phyloP scores from a whole-genome alignment of 92 coral and sea anemone genomes.

The Micromussa lordhowensis region DNA sequence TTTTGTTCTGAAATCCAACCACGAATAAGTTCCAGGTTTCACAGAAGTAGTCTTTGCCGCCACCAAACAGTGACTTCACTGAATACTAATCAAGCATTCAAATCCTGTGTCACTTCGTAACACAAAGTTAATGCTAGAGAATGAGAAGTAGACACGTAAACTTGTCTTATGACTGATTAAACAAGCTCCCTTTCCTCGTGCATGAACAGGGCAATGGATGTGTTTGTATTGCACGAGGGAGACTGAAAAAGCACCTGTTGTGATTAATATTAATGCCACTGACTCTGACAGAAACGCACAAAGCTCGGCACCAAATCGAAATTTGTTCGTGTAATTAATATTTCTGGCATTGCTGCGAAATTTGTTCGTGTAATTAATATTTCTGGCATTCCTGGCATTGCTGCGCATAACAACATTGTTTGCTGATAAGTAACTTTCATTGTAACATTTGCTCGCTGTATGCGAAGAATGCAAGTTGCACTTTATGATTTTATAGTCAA shows the following conservation, averaged over 20 bases:
- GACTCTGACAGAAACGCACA: too few relatives aligned
- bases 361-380: too few relatives aligned
- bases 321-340: too few relatives aligned
- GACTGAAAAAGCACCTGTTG: neutral
- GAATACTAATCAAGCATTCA: neutral
- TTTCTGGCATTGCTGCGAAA: too few relatives aligned
- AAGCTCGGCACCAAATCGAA: too few relatives aligned
- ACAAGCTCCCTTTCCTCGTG: neutral
- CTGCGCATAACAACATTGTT: too few relatives aligned
- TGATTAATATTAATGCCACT: neutral
- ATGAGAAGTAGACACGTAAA: too few relatives aligned
- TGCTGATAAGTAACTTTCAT: too few relatives aligned
- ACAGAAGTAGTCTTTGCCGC: neutral
- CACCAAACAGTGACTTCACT: neutral
- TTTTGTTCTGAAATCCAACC: neutral
- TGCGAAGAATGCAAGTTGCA: too few relatives aligned
- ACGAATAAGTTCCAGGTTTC: neutral
- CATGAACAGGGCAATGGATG: neutral
- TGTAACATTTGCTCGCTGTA: too few relatives aligned
- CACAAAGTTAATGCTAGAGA: neutral
- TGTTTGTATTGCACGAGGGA: neutral
- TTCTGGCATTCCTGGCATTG: too few relatives aligned
- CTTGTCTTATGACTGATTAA: too few relatives aligned
- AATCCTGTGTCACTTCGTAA: neutral
- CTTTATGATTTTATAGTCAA: neutral